Evolutionary conservation across 2,113 vertebrate genomes (phyloP).

Genomic region (Argyrosomus japonicus): DNA sequence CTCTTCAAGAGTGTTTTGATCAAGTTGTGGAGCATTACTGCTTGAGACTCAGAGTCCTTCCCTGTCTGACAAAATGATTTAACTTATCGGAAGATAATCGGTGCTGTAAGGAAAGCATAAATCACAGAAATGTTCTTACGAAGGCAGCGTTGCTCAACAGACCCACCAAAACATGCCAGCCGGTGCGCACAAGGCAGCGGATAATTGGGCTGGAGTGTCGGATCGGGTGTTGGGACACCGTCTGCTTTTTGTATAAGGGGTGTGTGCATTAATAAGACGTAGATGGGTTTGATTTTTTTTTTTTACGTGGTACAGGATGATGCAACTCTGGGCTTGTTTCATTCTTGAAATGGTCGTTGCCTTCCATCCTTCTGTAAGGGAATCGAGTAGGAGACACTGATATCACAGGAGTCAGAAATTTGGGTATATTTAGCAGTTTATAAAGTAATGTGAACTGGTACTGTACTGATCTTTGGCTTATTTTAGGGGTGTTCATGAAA

Average conservation of each 20-base stretch:
- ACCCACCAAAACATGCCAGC: constrained; percentile 14
- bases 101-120: constrained; percentile 43
- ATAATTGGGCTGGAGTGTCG: neutral
- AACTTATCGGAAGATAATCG: constrained; percentile 47
- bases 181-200: constrained; percentile 1
- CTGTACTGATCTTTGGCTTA: neutral
- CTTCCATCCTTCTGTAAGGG: constrained; percentile 37
- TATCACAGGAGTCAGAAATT: constrained; percentile 35
- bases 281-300: constrained; percentile 30
- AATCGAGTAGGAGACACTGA: constrained; percentile 44
- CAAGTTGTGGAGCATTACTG: neutral
- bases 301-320: constrained; percentile 43
- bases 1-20: constrained; percentile 18
- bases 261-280: constrained; percentile 58
- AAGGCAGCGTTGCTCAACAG: constrained; percentile 17
- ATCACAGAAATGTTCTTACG: constrained; percentile 35
- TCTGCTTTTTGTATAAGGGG: constrained; percentile 45
- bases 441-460: constrained; percentile 3
- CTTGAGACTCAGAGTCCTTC: neutral
- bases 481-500: constrained; percentile 10
- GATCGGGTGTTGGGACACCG: neutral
- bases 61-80: constrained; percentile 19
- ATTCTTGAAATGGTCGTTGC: constrained; percentile 46
- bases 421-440: constrained; percentile 4
- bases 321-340: constrained; percentile 38